phyloP scores from a whole-genome alignment of 2,797 vertebrate genomes.

The Alcedo atthis region DNA sequence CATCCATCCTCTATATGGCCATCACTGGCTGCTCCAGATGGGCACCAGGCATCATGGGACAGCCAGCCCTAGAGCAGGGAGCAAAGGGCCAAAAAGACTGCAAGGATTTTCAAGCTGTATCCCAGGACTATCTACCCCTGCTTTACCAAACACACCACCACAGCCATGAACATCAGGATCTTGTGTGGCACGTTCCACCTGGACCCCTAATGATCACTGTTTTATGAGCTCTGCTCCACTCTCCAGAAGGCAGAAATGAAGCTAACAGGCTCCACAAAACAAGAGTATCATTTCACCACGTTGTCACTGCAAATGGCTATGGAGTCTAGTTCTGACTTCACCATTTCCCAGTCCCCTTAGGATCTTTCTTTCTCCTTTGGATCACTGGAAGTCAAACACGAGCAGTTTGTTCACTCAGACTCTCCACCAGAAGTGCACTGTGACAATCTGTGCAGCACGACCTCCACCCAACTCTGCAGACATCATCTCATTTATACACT shows the following conservation, averaged over 20 bases:
- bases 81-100: not conserved
- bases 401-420: not conserved
- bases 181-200: not conserved
- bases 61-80: not conserved
- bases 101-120: not conserved
- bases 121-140: not conserved
- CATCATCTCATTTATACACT: constrained; percentile 67
- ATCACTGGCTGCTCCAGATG: not conserved
- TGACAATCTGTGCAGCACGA: not conserved
- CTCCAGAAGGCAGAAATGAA: not conserved
- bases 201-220: not conserved
- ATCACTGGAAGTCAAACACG: not conserved
- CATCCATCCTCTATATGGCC: rapidly evolving
- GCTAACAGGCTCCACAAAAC: not conserved
- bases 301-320: not conserved
- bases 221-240: not conserved
- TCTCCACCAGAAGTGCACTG: not conserved
- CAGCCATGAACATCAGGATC: rapidly evolving
- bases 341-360: not conserved
- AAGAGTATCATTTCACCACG: not conserved
- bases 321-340: not conserved
- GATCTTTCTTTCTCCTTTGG: not conserved
- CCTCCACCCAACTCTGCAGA: constrained; percentile 71
- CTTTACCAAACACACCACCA: not conserved
- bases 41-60: rapidly evolving